Percentiles rank a stretch among this genome's conserved stretches.
These are phyloP conservation scores for Arothron firmamentum DNA, from an alignment of 2,113 vertebrate species.

Conservation along the genomic window DNA sequence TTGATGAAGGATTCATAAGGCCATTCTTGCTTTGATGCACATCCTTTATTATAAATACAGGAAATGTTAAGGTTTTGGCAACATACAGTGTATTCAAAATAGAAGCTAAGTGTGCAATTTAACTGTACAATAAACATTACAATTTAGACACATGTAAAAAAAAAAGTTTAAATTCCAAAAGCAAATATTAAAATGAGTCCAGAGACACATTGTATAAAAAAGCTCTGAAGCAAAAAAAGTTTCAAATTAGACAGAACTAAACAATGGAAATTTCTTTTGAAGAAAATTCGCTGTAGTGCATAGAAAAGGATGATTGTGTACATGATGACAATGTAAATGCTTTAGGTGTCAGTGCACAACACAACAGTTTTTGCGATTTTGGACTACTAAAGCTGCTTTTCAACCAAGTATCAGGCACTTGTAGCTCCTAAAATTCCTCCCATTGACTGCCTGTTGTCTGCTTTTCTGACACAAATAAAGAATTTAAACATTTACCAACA, in stretches of 20 bases:
- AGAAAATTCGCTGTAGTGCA: constrained; percentile 42
- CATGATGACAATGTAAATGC: constrained; percentile 31
- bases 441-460: no score
- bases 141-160: constrained; percentile 43
- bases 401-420: no score
- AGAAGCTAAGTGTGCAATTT: constrained; percentile 51
- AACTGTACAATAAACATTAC: constrained; percentile 50
- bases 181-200: constrained; percentile 31
- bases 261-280: constrained; percentile 40
- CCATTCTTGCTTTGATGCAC: constrained; percentile 70
- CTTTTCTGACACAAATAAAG: not conserved
- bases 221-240: constrained; percentile 31
- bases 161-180: constrained; percentile 37
- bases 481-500: no score
- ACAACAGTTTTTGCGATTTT: constrained; percentile 19
- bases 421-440: no score
- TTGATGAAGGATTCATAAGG: constrained; percentile 76
- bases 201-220: constrained; percentile 42
- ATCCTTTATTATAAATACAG: constrained; percentile 81
- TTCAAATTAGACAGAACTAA: constrained; percentile 39
- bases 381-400: no score
- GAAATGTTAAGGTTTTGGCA: constrained; percentile 60
- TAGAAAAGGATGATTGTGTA: constrained; percentile 34
- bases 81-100: constrained; percentile 66
- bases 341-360: constrained; percentile 17